Base-by-base conservation (phyloP, 2,888 invertebrate genomes). In the Bruchidius siliquastri region DNA sequence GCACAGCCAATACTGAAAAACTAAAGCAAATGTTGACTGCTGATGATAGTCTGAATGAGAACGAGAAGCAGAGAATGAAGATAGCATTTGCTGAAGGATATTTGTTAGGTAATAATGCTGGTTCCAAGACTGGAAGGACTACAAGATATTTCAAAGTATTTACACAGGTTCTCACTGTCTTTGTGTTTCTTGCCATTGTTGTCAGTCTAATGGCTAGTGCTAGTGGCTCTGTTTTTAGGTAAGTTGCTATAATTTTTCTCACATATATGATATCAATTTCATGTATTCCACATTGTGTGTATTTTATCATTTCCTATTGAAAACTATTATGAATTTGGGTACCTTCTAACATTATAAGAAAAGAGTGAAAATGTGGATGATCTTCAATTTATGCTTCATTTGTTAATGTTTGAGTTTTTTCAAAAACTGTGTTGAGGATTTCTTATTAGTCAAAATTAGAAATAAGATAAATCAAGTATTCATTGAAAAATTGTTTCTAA, bases 61-160 rank as follows among this genome's bases (percentile, higher is more conserved):
- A 87, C 79, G 92, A 95, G 85, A 92, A 92, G 78, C 92, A 93
- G 79, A 91, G 91, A 82, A 89, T 96, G 74, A 96, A 96, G 88
- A 90, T 96, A 74, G 96, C 96, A 0, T 97, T 97, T 87, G 96
- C 96, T 66, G 97, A 97, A 86, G 97, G 97, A 0, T 97, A 96
- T 84, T 84, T 95, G 75, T 92, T 95, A 72, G 96, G 94, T 80
- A 87, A 88, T 74, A 88, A 81, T 75, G 81, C 84, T n/a, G 79
- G 83, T 74, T 84, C 86, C 32, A 87, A 87, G 76, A 82, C 85
- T 67, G 88, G 89, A 26, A 89, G 88, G 83, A 87, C 89, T 30
- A 88, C 89, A 81, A 90, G 89, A 83, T 90, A 91, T 83, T 88
- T 94, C 76, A 91, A 92, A 88, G 86, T 94, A 76, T 90, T 94